Conservation (phyloP, 2,113 vertebrate genomes). For the Oceanodroma tethys region DNA sequence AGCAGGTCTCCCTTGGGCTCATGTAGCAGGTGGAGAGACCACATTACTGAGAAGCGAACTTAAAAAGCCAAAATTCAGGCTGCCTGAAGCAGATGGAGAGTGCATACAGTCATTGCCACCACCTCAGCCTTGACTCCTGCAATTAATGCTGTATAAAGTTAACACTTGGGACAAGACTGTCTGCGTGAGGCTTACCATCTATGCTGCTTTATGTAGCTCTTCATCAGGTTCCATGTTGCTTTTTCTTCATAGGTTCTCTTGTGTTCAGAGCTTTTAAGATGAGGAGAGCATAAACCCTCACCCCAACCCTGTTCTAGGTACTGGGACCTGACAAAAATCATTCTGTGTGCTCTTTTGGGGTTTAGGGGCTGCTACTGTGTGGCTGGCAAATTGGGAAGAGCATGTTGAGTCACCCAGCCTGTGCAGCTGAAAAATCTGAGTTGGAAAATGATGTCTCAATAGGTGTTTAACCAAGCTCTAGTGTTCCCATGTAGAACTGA, state of each 20-base stretch:
- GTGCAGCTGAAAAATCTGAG: neutral
- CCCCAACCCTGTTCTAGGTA: neutral
- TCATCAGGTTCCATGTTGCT: fast-evolving
- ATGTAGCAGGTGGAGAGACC: neutral
- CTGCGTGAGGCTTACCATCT: neutral
- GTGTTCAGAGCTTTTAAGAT: neutral
- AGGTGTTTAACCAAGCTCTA: neutral
- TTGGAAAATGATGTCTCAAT: neutral
- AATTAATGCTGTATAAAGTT: neutral
- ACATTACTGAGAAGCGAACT: neutral
- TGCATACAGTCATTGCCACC: neutral
- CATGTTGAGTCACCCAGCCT: neutral
- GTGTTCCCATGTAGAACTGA: neutral
- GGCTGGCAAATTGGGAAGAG: neutral
- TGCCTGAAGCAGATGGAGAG: neutral
- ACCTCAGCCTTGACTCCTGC: neutral
- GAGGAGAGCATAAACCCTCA: neutral
- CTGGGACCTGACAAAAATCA: neutral
- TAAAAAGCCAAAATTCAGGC: neutral
- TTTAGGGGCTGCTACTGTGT: neutral
- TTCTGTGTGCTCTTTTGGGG: neutral
- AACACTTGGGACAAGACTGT: neutral
- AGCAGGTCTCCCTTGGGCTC: neutral
- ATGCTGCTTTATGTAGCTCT: neutral
- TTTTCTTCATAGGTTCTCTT: neutral